These are phyloP conservation scores for Buphagus erythrorhynchus DNA, from an alignment of 2,797 vertebrate genomes.

Conservation along the genomic window DNA sequence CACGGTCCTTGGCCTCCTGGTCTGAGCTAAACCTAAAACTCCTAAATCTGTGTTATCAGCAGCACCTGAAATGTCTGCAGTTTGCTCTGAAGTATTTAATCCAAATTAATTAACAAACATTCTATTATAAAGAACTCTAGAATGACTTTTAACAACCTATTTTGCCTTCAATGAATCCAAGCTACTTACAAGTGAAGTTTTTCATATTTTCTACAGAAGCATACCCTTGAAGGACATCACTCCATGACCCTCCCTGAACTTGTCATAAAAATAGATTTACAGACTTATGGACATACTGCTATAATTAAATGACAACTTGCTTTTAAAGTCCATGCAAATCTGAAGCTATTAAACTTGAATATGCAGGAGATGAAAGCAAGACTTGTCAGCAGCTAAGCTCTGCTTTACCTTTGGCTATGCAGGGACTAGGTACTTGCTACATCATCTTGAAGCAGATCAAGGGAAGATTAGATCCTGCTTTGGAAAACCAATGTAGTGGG, in stretches of 20 bases:
- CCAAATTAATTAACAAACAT: background rate
- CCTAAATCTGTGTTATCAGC: background rate
- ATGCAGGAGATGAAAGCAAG: background rate
- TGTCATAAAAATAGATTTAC: background rate
- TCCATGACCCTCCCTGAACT: background rate
- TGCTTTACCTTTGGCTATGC: background rate
- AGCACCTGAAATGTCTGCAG: background rate
- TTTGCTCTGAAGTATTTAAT: background rate
- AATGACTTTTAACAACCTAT: background rate
- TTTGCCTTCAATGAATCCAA: background rate
- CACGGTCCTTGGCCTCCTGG: background rate
- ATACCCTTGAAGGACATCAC: background rate
- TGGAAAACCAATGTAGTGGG: background rate
- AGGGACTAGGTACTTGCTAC: background rate
- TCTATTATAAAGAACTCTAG: background rate
- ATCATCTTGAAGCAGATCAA: background rate
- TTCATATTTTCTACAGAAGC: background rate
- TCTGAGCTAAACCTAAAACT: background rate
- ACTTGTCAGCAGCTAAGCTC: background rate
- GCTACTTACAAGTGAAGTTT: background rate
- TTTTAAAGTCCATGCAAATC: background rate
- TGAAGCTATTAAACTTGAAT: background rate
- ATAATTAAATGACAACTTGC: background rate
- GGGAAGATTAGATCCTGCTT: background rate
- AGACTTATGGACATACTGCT: background rate